Evolutionary conservation across 2,888 invertebrate species (phyloP).

Genomic region (Conus canariensis): DNA sequence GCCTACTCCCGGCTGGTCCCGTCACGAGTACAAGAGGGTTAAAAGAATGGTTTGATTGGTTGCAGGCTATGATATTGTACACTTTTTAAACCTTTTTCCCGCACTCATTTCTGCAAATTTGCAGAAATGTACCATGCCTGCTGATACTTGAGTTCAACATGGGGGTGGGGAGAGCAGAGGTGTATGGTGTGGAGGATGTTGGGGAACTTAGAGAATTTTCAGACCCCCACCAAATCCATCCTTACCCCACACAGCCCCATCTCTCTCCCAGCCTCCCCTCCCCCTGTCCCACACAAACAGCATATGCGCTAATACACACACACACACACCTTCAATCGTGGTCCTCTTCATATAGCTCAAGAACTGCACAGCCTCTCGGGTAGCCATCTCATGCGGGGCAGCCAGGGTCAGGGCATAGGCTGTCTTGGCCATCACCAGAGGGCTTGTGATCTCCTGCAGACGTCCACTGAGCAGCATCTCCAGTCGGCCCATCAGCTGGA

Average conservation of each 20-base stretch:
- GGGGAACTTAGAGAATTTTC: background rate
- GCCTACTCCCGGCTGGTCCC: too few relatives aligned
- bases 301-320: background rate
- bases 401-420: slow-evolving; percentile 47
- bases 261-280: background rate
- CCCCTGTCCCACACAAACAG: background rate
- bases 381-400: background rate
- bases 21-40: too few relatives aligned
- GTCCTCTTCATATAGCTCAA: slow-evolving; percentile 6
- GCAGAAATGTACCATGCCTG: too few relatives aligned
- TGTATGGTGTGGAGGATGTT: too few relatives aligned
- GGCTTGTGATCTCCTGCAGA: slow-evolving; percentile 35
- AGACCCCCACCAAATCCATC: background rate
- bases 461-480: slow-evolving; percentile 14
- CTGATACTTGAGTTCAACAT: too few relatives aligned
- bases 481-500: background rate
- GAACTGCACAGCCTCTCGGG: background rate
- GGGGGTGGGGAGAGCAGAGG: too few relatives aligned
- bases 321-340: slow-evolving; percentile 13
- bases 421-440: slow-evolving; percentile 50
- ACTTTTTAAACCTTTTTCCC: too few relatives aligned
- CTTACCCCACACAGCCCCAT: background rate
- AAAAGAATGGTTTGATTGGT: too few relatives aligned
- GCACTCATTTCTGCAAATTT: too few relatives aligned
- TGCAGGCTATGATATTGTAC: too few relatives aligned